These are phyloP conservation scores for Ceuthmochares aereus DNA, from an alignment of 2,113 vertebrate species.

Conservation along the genomic window DNA sequence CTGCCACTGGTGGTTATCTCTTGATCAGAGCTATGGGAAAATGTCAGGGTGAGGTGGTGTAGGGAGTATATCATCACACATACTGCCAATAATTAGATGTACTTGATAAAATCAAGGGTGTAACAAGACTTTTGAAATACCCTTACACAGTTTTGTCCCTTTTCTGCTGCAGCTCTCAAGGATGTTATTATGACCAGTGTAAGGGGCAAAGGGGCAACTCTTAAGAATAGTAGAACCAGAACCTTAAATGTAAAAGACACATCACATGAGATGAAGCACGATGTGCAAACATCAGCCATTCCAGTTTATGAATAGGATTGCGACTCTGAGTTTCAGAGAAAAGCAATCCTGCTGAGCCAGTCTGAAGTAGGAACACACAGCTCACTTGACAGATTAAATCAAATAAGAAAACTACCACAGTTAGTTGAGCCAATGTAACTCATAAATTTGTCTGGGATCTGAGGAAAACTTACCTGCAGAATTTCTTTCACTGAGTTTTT, in stretches of 20 bases:
- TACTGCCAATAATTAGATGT: fast-evolving
- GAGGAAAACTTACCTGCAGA: background rate
- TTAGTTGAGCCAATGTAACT: background rate
- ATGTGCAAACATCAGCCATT: background rate
- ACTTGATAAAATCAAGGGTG: background rate
- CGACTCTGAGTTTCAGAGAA: background rate
- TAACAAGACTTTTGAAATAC: background rate
- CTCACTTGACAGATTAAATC: background rate
- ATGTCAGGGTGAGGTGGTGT: no score
- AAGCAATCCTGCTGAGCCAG: background rate
- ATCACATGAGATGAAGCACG: fast-evolving
- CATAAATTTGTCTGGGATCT: background rate
- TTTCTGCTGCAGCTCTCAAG: background rate
- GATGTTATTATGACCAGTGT: background rate
- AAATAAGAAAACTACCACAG: background rate
- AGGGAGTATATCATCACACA: no score
- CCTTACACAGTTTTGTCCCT: background rate
- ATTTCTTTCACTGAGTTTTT: background rate
- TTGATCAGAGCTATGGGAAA: no score
- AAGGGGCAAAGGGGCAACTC: background rate
- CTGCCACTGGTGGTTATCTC: no score
- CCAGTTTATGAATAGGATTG: background rate
- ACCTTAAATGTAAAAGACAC: background rate
- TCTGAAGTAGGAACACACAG: background rate
- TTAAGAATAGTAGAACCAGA: background rate